These are phyloP conservation scores for Paramacrobiotus metropolitanus DNA, from an alignment of 1,140 invertebrate species.

Conservation along the genomic window DNA sequence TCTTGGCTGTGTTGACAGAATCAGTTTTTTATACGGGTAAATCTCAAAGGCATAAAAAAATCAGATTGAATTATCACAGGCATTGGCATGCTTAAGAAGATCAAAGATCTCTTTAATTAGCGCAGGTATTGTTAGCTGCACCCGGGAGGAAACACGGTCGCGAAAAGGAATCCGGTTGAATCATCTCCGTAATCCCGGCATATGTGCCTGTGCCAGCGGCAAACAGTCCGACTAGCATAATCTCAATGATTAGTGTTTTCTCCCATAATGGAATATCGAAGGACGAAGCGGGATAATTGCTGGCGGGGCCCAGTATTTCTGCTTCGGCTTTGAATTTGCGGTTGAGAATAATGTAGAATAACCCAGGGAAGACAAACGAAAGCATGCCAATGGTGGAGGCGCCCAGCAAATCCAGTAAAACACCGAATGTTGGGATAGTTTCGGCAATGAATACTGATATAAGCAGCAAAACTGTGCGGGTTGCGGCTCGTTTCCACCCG, in stretches of 20 bases:
- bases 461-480: conserved; percentile 42
- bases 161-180: conserved; percentile 16
- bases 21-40: no score
- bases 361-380: conserved; percentile 52
- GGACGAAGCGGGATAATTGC: background rate
- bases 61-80: no score
- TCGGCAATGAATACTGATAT: conserved; percentile 49
- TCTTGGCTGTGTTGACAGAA: no score
- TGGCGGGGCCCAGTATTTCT: background rate
- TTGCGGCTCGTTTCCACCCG: conserved; percentile 41
- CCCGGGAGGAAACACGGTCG: conserved; percentile 21
- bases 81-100: no score
- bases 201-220: conserved; percentile 35
- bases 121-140: conserved; percentile 8
- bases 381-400: conserved; percentile 56
- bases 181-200: conserved; percentile 31
- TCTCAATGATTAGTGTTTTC: conserved; percentile 28
- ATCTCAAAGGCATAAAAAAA: no score
- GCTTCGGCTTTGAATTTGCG: background rate
- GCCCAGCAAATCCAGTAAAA: conserved; percentile 65
- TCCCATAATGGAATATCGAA: conserved; percentile 22
- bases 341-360: conserved; percentile 40
- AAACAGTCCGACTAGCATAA: conserved; percentile 33
- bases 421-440: conserved; percentile 56
- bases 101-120: no score